Conservation (phyloP, 2,888 invertebrate genomes). For the Druceiella hillmani region DNA sequence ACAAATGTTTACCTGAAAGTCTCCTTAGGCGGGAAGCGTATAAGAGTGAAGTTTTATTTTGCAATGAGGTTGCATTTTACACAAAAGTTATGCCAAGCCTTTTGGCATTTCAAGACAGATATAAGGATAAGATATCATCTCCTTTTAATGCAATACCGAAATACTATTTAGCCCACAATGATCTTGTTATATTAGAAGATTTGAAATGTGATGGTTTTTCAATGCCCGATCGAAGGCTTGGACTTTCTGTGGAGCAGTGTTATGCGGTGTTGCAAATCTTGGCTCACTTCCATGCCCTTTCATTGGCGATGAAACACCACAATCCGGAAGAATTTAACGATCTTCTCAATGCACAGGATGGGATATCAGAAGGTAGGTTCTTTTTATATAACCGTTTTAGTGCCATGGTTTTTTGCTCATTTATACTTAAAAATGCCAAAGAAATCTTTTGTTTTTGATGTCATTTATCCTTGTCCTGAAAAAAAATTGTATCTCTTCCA, state of each 20-base stretch:
- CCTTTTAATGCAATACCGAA: conserved; percentile 54
- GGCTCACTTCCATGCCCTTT: conserved; percentile 60
- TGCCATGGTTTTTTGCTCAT: too few species aligned
- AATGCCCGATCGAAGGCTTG: conserved; percentile 60
- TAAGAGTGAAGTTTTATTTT: conserved; percentile 65
- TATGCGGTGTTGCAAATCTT: conserved; percentile 54
- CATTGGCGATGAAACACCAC: conserved; percentile 56
- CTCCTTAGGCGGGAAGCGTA: conserved; percentile 59
- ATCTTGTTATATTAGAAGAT: conserved; percentile 56
- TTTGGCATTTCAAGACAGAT: conserved; percentile 49
- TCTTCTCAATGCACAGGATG: conserved; percentile 41
- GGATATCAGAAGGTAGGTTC: conserved; percentile 43
- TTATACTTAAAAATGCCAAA: too few species aligned
- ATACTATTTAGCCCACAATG: conserved; percentile 54
- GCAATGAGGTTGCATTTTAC: conserved; percentile 69
- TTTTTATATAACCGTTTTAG: too few species aligned
- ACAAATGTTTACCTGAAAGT: conserved; percentile 65
- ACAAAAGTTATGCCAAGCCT: conserved; percentile 65
- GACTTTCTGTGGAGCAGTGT: conserved; percentile 56
- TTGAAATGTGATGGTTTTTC: conserved; percentile 53
- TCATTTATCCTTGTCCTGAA: too few species aligned
- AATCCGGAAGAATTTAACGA: conserved; percentile 52
- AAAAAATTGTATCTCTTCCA: too few species aligned
- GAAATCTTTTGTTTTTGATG: too few species aligned
- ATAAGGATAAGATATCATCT: conserved; percentile 34